A percentile compares a stretch with the other conserved stretches of the same genome.
Conservation (phyloP, 1,140 invertebrate species). For the Dryas iulia region DNA sequence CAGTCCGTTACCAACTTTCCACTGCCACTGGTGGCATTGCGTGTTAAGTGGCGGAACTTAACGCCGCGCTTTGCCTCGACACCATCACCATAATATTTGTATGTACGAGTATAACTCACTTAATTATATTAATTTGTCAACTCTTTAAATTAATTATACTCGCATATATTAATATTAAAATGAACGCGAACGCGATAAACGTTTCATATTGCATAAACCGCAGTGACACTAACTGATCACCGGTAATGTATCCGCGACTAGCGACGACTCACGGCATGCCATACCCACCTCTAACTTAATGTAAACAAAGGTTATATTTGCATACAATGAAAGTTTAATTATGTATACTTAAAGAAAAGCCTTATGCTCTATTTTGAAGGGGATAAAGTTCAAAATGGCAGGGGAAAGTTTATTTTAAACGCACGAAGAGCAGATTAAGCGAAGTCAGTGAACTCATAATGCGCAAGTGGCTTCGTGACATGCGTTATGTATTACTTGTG, state of each 20-base stretch:
- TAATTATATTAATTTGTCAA: not conserved
- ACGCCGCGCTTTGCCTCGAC: not conserved
- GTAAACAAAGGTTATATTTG: not conserved
- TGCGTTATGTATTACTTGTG: constrained; percentile 6
- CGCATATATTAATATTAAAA: not conserved
- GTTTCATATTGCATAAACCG: not conserved
- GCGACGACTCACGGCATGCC: not conserved
- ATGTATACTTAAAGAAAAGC: not conserved
- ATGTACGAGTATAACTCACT: not conserved
- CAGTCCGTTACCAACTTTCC: not conserved
- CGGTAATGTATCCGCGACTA: not conserved
- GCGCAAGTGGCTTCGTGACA: constrained; percentile 20
- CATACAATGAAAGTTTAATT: not conserved
- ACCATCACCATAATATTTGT: too few species aligned
- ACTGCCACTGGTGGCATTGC: not conserved
- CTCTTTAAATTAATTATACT: not conserved
- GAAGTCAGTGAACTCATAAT: constrained; percentile 20
- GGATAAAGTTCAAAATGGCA: not conserved
- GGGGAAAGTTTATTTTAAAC: constrained; percentile 8
- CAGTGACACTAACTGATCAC: not conserved
- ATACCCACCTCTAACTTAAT: not conserved
- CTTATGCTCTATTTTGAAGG: not conserved
- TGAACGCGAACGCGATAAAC: not conserved
- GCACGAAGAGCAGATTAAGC: constrained; percentile 15
- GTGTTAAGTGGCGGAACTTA: not conserved